Percentiles rank a stretch among this genome's conserved stretches.
phyloP scores from a whole-genome alignment of 2,797 vertebrate species.

The Spinus pinus region DNA sequence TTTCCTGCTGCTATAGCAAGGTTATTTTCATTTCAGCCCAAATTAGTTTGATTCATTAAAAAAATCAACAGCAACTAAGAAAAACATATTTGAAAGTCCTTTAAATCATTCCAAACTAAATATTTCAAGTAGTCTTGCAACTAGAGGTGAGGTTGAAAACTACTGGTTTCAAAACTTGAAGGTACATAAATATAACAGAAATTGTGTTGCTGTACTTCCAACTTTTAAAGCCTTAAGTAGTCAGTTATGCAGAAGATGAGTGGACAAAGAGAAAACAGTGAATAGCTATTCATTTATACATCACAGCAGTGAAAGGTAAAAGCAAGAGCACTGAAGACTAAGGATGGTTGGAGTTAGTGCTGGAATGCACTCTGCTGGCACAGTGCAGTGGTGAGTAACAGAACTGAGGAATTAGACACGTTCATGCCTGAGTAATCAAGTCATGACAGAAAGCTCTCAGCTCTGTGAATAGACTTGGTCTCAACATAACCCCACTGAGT shows the following conservation, averaged over 20 bases:
- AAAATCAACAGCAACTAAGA: background rate
- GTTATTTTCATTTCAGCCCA: background rate
- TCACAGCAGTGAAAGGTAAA: background rate
- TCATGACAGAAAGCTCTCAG: constrained; percentile 48
- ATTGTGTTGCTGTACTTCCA: background rate
- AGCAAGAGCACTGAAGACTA: background rate
- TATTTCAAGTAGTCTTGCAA: background rate
- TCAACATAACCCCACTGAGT: constrained; percentile 34
- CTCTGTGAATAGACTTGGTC: constrained; percentile 26
- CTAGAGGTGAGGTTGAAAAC: background rate
- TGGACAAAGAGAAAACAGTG: background rate
- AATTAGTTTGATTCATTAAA: background rate
- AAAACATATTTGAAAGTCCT: background rate
- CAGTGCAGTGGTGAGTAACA: background rate
- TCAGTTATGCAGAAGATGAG: background rate
- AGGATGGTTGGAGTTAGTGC: accelerated
- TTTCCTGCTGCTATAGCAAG: background rate
- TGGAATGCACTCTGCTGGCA: constrained; percentile 45
- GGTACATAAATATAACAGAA: background rate
- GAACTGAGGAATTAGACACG: constrained; percentile 9
- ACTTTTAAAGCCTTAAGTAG: background rate
- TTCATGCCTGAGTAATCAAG: constrained; percentile 53
- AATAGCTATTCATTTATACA: background rate
- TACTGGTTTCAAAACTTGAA: background rate
- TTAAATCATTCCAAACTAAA: background rate